These are phyloP conservation scores for Carollia perspicillata DNA, from an alignment of 2,113 vertebrate species.

Conservation along the genomic window DNA sequence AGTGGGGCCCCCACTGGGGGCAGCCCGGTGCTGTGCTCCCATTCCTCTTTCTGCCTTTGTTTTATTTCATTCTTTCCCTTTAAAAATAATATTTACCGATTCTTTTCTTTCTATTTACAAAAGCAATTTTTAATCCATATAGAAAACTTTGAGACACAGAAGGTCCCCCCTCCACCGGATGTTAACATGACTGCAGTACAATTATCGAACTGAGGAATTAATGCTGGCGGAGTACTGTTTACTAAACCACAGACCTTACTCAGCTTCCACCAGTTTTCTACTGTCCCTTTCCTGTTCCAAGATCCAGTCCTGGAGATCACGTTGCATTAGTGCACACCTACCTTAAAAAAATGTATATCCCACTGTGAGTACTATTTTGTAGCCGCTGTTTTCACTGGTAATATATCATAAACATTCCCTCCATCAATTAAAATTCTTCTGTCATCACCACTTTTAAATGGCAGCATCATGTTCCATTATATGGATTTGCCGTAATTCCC, in stretches of 20 bases:
- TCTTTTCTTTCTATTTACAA: neutral
- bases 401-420: neutral
- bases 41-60: neutral
- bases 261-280: neutral
- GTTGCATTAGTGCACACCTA: neutral
- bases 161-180: neutral
- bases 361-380: neutral
- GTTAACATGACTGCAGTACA: neutral
- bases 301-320: neutral
- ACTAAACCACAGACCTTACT: neutral
- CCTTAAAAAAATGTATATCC: neutral
- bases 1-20: neutral
- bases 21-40: neutral
- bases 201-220: neutral
- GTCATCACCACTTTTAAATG: conserved; percentile 13
- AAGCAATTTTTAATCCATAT: neutral
- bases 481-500: neutral
- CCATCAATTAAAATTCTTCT: neutral
- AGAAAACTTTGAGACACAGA: neutral
- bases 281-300: neutral
- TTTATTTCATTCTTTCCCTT: neutral
- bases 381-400: neutral
- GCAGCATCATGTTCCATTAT: neutral
- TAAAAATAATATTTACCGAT: neutral
- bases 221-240: neutral